phyloP scores from a whole-genome alignment of 1,140 invertebrate genomes.

The Lordiphosa stackelbergi region DNA sequence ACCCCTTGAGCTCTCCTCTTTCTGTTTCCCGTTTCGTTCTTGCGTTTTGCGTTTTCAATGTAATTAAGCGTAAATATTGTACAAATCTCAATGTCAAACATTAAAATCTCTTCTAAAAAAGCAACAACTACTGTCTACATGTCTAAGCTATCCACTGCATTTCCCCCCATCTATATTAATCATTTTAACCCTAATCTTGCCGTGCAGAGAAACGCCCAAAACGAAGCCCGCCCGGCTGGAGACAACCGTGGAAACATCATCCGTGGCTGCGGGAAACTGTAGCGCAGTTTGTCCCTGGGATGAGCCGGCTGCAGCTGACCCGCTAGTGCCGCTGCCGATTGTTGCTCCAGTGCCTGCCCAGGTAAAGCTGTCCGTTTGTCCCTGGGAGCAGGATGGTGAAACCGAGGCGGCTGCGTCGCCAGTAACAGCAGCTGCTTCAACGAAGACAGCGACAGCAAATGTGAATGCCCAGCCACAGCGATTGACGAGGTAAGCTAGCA shows the following conservation, averaged over 20 bases:
- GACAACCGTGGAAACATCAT: conserved; percentile 76
- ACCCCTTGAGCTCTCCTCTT: neutral
- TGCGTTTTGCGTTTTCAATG: conserved; percentile 4
- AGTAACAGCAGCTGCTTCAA: neutral
- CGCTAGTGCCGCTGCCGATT: conserved; percentile 13
- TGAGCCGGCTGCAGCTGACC: conserved; percentile 44
- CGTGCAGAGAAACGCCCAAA: conserved; percentile 55
- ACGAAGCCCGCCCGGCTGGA: conserved; percentile 60
- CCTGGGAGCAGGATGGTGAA: conserved; percentile 51
- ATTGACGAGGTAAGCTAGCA: conserved; percentile 56
- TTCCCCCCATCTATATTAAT: neutral
- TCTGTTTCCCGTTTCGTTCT: neutral
- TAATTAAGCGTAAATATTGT: conserved; percentile 10
- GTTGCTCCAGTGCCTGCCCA: conserved; percentile 11
- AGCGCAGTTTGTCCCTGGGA: conserved; percentile 86
- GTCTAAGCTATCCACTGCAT: neutral
- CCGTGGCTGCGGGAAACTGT: conserved; percentile 79
- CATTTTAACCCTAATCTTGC: neutral
- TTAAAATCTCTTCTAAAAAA: neutral
- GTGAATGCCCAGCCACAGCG: neutral
- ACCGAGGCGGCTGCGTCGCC: conserved; percentile 5
- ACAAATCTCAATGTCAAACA: conserved; percentile 9
- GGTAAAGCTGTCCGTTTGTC: conserved; percentile 61
- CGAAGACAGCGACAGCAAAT: neutral
- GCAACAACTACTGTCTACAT: conserved; percentile 30